Percentiles rank a stretch among this genome's conserved stretches.
These are phyloP conservation scores for Rhipidura dahli DNA, from an alignment of 2,113 vertebrate species.

Conservation along the genomic window DNA sequence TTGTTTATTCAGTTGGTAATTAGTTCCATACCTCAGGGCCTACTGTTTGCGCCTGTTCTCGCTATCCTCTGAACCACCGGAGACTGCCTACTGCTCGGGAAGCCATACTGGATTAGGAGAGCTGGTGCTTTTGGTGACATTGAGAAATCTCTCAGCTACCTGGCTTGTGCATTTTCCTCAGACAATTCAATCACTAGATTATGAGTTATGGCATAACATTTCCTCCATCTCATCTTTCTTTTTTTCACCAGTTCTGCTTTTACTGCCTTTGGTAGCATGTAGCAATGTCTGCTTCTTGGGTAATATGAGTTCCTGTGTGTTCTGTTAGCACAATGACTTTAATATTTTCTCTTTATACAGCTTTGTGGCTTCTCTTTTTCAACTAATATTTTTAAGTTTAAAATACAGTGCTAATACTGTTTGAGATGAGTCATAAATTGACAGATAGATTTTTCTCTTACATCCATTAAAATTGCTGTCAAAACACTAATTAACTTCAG, in stretches of 20 bases:
- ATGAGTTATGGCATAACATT: not conserved
- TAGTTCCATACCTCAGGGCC: not conserved
- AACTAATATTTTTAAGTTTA: not conserved
- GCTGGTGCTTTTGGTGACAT: not conserved
- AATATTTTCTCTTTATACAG: not conserved
- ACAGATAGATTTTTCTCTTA: not conserved
- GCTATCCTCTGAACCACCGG: not conserved
- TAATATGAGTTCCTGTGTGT: not conserved
- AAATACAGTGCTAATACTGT: not conserved
- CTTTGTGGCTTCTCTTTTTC: not conserved
- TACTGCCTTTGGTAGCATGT: not conserved
- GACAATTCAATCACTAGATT: not conserved
- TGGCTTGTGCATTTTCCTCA: not conserved
- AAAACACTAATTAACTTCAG: not conserved
- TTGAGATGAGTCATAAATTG: not conserved
- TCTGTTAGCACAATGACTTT: not conserved
- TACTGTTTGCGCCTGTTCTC: not conserved
- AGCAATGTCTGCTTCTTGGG: not conserved
- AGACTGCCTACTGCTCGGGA: not conserved
- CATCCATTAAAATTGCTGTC: not conserved
- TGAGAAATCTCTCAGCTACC: not conserved
- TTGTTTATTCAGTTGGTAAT: conserved; percentile 3
- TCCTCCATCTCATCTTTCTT: not conserved
- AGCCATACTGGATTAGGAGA: not conserved
- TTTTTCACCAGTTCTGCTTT: not conserved